Conservation (phyloP, 2,113 vertebrate species). For the Salvator merianae region DNA sequence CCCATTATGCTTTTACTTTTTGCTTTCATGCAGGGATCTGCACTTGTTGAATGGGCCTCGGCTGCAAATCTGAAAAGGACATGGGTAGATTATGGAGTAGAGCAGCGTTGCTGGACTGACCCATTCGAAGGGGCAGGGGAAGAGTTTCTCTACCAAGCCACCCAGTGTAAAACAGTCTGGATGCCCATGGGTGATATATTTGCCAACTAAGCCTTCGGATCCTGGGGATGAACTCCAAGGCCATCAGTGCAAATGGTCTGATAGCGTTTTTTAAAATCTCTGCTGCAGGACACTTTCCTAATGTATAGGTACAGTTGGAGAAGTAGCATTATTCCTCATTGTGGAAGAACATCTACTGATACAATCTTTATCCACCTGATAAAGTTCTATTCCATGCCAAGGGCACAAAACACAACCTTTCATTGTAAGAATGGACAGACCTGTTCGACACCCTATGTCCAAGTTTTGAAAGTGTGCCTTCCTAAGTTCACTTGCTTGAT, state of each 20-base stretch:
- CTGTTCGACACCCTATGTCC: not conserved
- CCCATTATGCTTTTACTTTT: not conserved
- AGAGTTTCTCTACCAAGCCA: conserved; percentile 78
- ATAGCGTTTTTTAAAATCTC: not conserved
- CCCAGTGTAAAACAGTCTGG: conserved; percentile 86
- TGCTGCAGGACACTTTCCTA: not conserved
- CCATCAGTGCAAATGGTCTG: not conserved
- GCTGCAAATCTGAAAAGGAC: conserved; percentile 83
- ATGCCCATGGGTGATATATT: conserved; percentile 79
- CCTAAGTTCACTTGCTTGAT: too few relatives aligned
- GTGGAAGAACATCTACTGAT: not conserved
- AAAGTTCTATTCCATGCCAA: not conserved
- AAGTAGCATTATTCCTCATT: not conserved
- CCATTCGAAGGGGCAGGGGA: conserved; percentile 56
- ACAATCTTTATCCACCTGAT: not conserved
- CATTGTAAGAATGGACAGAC: not conserved
- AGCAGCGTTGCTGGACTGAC: conserved; percentile 38
- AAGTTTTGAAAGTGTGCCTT: not conserved
- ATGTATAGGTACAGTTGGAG: not conserved
- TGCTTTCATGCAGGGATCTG: conserved; percentile 77
- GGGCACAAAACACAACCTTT: not conserved
- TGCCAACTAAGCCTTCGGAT: conserved; percentile 44
- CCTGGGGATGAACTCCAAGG: not conserved
- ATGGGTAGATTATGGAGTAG: conserved; percentile 72
- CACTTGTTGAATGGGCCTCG: conserved; percentile 85